Conservation (phyloP, 1,140 invertebrate genomes). For the Plectus sambesii region DNA sequence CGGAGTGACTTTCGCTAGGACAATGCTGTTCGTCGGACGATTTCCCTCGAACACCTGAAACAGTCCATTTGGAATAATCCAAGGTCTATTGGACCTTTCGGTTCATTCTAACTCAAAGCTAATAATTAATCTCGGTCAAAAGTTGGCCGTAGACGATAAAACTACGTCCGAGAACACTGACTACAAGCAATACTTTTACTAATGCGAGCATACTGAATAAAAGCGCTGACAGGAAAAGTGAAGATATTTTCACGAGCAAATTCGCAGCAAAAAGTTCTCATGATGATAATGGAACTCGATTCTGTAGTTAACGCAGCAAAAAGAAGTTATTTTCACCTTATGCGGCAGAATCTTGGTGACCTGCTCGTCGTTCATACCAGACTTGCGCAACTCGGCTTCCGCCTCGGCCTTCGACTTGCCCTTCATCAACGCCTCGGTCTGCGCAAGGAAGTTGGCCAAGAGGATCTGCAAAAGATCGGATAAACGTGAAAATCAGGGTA, state of each 20-base stretch:
- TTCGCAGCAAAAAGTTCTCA: conserved; percentile 7
- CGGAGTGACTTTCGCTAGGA: conserved; percentile 82
- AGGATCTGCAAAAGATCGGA: conserved; percentile 61
- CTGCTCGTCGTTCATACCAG: conserved; percentile 46
- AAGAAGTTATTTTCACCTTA: conserved; percentile 53
- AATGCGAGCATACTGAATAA: not conserved
- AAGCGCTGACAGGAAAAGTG: not conserved
- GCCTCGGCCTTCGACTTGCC: conserved; percentile 72
- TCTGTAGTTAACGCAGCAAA: conserved; percentile 4
- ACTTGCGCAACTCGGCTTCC: conserved; percentile 54
- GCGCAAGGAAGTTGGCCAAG: conserved; percentile 90
- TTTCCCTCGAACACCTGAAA: conserved; percentile 79
- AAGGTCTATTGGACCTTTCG: conserved; percentile 2
- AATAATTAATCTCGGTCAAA: not conserved
- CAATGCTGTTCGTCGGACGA: conserved; percentile 88
- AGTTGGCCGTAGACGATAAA: not conserved
- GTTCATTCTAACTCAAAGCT: not conserved
- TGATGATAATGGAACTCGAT: conserved; percentile 12
- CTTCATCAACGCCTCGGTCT: conserved; percentile 91
- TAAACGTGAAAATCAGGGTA: not conserved
- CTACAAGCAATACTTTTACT: not conserved
- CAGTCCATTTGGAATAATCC: conserved; percentile 16
- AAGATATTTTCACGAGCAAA: not conserved
- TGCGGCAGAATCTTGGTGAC: conserved; percentile 74
- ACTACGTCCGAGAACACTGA: too few relatives aligned